Base-by-base conservation (phyloP, 2,797 vertebrate genomes). In the Etheostoma nigrum region DNA sequence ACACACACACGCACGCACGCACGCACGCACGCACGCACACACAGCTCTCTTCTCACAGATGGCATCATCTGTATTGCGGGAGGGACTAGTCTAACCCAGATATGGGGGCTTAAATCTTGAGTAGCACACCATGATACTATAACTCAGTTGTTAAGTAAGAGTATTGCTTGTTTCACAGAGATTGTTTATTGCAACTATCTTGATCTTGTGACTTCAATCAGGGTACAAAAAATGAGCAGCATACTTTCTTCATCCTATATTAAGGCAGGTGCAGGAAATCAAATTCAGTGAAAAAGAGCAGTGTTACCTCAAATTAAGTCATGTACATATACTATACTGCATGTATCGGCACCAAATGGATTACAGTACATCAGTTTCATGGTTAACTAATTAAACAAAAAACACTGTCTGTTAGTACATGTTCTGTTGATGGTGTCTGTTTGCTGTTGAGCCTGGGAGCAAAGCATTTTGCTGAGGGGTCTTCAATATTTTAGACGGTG, bases 21-120 rank as follows among this genome's bases (percentile, higher is more conserved):
- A 58, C 59, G 42, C 40, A 55, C 53, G 58, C 57, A 45, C 63
- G 42, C 66, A 73, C 72, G 71, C 42, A 55, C 27, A 47, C 55
- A 63, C 70, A 69, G 47, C 63, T 78, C 74, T 69, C 62, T 73
- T 81, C 67, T 85, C 87, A 89, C 91, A 94, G 91, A 94, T 94
- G 93, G 91, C 62, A 77, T 87, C 85, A 84, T 88, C 83, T 88
- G 87, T 84, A 83, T 86, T 73, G 81, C 18, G 13, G 86, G 72
- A 79, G 78, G 70, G 67, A 67, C 66, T 11, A 16, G 53, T 79
- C 59, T 87, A 93, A 90, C 92, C 92, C 75, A 93, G 79, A 90
- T 93, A 87, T 86, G 40, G n/a, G 72, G 70, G 84, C 79, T 92
- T 92, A 89, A 89, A 84, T 72, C 86, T 87, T 86, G 70, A 76